Evolutionary conservation across 2,888 invertebrate species (phyloP).

Genomic region (Mermis nigrescens): DNA sequence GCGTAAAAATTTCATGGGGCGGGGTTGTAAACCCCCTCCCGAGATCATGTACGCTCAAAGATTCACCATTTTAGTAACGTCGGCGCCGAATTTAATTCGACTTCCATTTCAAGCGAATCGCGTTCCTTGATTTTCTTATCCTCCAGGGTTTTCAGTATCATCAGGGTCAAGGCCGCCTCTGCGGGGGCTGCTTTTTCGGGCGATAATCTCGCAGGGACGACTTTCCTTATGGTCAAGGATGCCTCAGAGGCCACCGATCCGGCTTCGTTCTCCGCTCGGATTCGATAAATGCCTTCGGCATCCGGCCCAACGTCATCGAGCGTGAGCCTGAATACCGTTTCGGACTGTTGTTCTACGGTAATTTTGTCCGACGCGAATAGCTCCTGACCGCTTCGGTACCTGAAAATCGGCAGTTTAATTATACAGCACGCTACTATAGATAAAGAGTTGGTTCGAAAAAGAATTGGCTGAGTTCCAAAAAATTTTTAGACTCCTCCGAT

Average conservation of each 20-base stretch:
- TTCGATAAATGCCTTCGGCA: constrained; percentile 18
- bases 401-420: too few relatives aligned
- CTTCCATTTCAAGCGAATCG: neutral
- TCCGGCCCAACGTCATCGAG: neutral
- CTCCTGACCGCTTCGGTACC: constrained; percentile 59
- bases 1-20: neutral
- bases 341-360: neutral
- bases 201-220: neutral
- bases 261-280: constrained; percentile 38
- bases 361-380: constrained; percentile 39
- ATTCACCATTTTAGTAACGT: constrained; percentile 1
- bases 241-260: constrained; percentile 57
- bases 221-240: constrained; percentile 46
- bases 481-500: too few relatives aligned
- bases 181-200: neutral
- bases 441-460: too few relatives aligned
- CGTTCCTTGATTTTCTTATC: constrained; percentile 2
- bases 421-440: too few relatives aligned
- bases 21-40: too few relatives aligned
- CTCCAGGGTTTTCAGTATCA: neutral
- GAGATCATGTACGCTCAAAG: too few relatives aligned
- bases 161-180: neutral
- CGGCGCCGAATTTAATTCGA: constrained; percentile 7
- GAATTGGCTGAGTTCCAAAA: too few relatives aligned
- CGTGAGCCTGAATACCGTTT: neutral